Evolutionary conservation across 2,797 vertebrate genomes (phyloP), one percentile per base, ranked within the genome.

Genomic region (Spinibarbus caldwelli): DNA sequence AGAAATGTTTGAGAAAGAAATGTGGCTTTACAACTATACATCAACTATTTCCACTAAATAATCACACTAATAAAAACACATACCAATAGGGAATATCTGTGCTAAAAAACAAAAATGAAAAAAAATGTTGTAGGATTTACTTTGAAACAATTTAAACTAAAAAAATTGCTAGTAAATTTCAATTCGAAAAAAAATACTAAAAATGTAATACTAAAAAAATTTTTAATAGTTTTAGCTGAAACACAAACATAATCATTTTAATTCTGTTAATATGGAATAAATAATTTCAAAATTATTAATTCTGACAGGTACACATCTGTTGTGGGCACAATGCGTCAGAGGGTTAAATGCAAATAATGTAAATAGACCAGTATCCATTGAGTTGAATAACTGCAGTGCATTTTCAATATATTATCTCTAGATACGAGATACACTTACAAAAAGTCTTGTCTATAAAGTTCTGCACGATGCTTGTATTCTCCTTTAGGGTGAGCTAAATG

Each of bases 401-500:
- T 38, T n/a, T n/a, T n/a, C n/a, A n/a, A 5, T 36, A 5, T 21
- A 23, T 38, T 29, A 41, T 43, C 29, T 21, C 6, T 38, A 23
- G 2, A 83, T 43, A 11, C 49, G 12, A 34, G 34, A 67, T 38
- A 57, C 6, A 0, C 17, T 68, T 57, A 43, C n/a, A 75, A 75
- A n/a, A 8, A 23, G n/a, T 78, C 36, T 29, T 6, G 5, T 34
- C 77, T 49, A 62, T 52, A 26, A 82, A 72, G 68, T 85, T 21
- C 29, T 54, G 59, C 54, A 4, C 26, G 75, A 21, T 80, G 81
- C 62, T 52, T 76, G 83, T 64, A 29, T 45, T 83, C 64, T 57
- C 76, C 84, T 88, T 86, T 67, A 77, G 87, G 87, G 49, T 41
- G 36, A 80, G 41, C 68, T 82, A 81, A 80, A 76, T 82, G 73